Conservation (phyloP, 2,113 vertebrate species). For the Tautogolabrus adspersus region DNA sequence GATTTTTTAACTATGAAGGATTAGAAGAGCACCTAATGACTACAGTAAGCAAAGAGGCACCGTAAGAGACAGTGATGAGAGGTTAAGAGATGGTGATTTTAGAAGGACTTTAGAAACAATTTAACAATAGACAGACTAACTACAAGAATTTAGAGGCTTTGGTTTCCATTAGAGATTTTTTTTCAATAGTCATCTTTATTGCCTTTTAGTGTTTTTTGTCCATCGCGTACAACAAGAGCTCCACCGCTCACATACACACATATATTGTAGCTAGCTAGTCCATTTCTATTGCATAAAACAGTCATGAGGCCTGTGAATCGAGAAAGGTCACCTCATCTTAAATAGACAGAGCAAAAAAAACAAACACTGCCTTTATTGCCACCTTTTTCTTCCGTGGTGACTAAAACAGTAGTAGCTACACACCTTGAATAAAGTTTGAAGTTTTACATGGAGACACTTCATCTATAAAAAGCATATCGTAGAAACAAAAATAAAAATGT, state of each 20-base stretch:
- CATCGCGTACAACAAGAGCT: slow-evolving; percentile 78
- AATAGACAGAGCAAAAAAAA: slow-evolving; percentile 75
- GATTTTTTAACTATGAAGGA: slow-evolving; percentile 92
- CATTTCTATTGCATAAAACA: slow-evolving; percentile 82
- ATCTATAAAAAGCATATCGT: slow-evolving; percentile 81
- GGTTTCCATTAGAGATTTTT: slow-evolving; percentile 68
- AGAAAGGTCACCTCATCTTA: slow-evolving; percentile 74
- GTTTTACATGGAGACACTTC: slow-evolving; percentile 78
- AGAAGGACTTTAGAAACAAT: slow-evolving; percentile 84
- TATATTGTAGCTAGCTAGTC: slow-evolving; percentile 76
- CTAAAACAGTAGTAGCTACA: slow-evolving; percentile 80
- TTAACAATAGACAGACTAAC: slow-evolving; percentile 82
- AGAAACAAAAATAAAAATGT: slow-evolving; percentile 78
- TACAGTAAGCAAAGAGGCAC: slow-evolving; percentile 90
- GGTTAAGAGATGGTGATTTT: slow-evolving; percentile 94
- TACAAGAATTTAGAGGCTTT: slow-evolving; percentile 92
- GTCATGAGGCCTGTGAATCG: slow-evolving; percentile 71
- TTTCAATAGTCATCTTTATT: slow-evolving; percentile 85
- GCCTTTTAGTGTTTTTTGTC: slow-evolving; percentile 80
- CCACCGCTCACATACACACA: slow-evolving; percentile 75
- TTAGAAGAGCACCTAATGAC: slow-evolving; percentile 88
- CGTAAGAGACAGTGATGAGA: slow-evolving; percentile 95
- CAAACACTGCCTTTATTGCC: slow-evolving; percentile 74
- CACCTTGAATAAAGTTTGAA: slow-evolving; percentile 75
- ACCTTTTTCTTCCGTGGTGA: slow-evolving; percentile 49